Conservation (phyloP, 2,888 invertebrate species). For the Drosophila yooni region DNA sequence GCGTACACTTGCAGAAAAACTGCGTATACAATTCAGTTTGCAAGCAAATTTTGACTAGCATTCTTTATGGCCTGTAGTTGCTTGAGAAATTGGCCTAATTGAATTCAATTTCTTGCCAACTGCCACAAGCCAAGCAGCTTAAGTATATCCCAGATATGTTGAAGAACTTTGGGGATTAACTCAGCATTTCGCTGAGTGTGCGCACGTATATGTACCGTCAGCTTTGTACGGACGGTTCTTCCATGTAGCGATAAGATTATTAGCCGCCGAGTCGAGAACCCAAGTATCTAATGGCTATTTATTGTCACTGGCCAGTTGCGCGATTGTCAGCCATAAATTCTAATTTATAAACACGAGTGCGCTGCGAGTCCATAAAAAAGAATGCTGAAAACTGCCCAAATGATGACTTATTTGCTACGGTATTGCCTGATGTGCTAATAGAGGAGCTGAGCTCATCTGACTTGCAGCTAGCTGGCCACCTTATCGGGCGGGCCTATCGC, state of each 20-base stretch:
- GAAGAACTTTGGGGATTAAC: neutral
- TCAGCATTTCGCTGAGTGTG: neutral
- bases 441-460: neutral
- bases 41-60: neutral
- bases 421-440: neutral
- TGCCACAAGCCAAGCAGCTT: neutral
- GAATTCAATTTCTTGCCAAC: neutral
- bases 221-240: constrained; percentile 1
- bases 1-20: constrained; percentile 8
- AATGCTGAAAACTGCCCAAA: constrained; percentile 10
- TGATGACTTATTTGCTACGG: neutral
- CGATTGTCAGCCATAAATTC: constrained; percentile 64
- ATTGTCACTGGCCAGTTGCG: constrained; percentile 58
- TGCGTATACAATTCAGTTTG: neutral
- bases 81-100: neutral
- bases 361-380: constrained; percentile 46
- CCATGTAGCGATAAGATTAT: constrained; percentile 58
- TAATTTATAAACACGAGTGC: constrained; percentile 66
- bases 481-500: constrained; percentile 4
- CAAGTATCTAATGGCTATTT: constrained; percentile 68
- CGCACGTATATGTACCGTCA: neutral
- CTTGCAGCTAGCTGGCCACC: neutral
- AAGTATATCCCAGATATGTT: neutral
- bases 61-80: neutral
- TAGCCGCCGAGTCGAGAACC: constrained; percentile 24